Evolutionary conservation across 1,140 invertebrate species (phyloP), one percentile per base, ranked within the genome.

Genomic region (Diabrotica undecimpunctata): DNA sequence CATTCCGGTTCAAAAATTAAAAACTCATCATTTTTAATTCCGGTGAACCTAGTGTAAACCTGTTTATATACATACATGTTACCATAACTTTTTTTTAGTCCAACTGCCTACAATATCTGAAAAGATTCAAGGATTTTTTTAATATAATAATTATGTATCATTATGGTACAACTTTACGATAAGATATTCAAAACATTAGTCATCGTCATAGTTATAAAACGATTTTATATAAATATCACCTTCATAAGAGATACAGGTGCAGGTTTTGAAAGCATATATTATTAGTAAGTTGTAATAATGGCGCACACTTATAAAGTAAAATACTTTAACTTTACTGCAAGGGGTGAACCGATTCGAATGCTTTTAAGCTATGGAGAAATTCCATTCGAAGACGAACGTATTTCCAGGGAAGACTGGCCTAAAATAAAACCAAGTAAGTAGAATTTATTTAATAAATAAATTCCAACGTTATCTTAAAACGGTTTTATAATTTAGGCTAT

Each of bases 291-390:
- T 50, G 46, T 50, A 50, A 50, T n/a, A 36, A 70, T 68, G 64
- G 61, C 79, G 67, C 66, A 79, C 38, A 74, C 62, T 11, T 85
- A 83, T 74, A 83, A 81, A 54, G 72, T 88, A 7, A 78, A 76
- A 1, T 88, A 88, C 67, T 87, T 87, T 74, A 81, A 85, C 62
- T 74, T 85, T 46, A 83, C 82, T 70, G 88, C 86, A 5, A 75
- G 87, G 9, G 87, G 79, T 8, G 87, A 90, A 69, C 79, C 86
- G 0, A 80, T 86, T 13, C 79, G 88, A 7, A 83, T 81, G 38
- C 67, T 90, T 5, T 73, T 89, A 75, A 81, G 3, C 90, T 85
- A 25, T 25, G 25, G 25, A 25, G 25, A 25, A 25, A 25, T 25
- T 25, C 25, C 25, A 25, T 25, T 25, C 73, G 83, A 88, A 66